Conservation (phyloP, 2,888 invertebrate genomes). For the Teinopalpus imperialis region DNA sequence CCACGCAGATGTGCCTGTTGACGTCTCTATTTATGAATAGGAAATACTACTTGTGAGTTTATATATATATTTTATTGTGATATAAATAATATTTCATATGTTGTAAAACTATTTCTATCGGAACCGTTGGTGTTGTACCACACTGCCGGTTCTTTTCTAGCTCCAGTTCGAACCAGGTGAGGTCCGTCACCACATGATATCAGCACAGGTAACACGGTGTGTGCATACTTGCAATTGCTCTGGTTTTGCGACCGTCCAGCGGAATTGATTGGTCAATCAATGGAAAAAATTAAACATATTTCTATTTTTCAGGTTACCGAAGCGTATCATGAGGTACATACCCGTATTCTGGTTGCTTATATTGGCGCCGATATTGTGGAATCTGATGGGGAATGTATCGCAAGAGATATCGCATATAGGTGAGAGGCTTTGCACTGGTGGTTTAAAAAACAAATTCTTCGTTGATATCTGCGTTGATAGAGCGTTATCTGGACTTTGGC, state of each 20-base stretch:
- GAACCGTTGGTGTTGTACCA: too few species aligned
- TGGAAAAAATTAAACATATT: too few species aligned
- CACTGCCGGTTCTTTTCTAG: too few species aligned
- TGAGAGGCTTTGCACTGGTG: too few species aligned
- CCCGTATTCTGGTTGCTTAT: constrained; percentile 42
- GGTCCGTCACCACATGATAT: too few species aligned
- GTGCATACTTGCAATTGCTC: too few species aligned
- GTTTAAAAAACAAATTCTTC: neutral
- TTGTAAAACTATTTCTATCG: too few species aligned
- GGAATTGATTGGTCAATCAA: too few species aligned
- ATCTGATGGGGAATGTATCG: constrained; percentile 40
- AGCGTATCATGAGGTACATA: constrained; percentile 36
- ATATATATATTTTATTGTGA: neutral
- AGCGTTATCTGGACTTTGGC: neutral
- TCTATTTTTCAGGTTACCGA: constrained; percentile 28
- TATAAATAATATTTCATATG: too few species aligned
- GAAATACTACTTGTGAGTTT: constrained; percentile 77
- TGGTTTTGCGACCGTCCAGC: too few species aligned
- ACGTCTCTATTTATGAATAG: constrained; percentile 84
- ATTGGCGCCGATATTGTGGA: constrained; percentile 37
- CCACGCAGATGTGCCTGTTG: constrained; percentile 89
- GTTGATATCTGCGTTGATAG: neutral
- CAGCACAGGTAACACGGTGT: too few species aligned
- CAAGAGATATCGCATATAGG: constrained; percentile 52
- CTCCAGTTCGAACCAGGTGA: too few species aligned